Evolutionary conservation across 2,797 vertebrate genomes (phyloP), one percentile per base, ranked within the genome.

Genomic region (Melanotaenia maccullochi): DNA sequence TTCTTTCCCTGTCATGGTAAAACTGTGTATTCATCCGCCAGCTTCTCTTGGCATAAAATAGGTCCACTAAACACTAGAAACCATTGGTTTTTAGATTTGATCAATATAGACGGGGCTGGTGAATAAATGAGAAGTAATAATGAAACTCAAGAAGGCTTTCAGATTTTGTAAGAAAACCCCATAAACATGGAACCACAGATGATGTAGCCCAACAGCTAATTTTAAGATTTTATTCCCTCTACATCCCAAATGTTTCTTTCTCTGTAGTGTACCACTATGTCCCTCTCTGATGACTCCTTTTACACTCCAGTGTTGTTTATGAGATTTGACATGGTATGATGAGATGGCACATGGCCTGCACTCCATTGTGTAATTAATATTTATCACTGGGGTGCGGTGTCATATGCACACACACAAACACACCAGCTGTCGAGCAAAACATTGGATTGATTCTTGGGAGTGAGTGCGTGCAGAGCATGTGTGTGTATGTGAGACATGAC

Each of bases 321-420:
- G 85, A 87, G 82, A 80, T 81, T 84, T 84, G 84, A 88, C 80
- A 89, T 81, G 78, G 76, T 58, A 75, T 85, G 84, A 88, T 90
- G 81, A 87, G 76, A 85, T 89, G 90, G 78, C 84, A 80, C 80
- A 83, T 62, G 78, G 81, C 73, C 86, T 81, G 86, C 80, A 85
- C 75, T 85, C 81, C 74, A 74, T 80, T 80, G 88, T 86, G 76
- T 91, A 93, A 94, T 94, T 94, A 93, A 91, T 88, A 92, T 92
- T 89, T 79, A 91, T 91, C 81, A 70, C 67, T 9, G 18, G 61
- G 87, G 75, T 33, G 28, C 74, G 69, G 25, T 20, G 61, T 33
- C 78, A 65, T n/a, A 52, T 62, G 25, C 62, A 56, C 33, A 28
- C 79, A 76, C 68, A 68, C 60, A 65, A 5, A 75, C 33, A 44